Evolutionary conservation across 1,140 invertebrate species (phyloP), one percentile per base, ranked within the genome.

Genomic region (Chymomyza costata): DNA sequence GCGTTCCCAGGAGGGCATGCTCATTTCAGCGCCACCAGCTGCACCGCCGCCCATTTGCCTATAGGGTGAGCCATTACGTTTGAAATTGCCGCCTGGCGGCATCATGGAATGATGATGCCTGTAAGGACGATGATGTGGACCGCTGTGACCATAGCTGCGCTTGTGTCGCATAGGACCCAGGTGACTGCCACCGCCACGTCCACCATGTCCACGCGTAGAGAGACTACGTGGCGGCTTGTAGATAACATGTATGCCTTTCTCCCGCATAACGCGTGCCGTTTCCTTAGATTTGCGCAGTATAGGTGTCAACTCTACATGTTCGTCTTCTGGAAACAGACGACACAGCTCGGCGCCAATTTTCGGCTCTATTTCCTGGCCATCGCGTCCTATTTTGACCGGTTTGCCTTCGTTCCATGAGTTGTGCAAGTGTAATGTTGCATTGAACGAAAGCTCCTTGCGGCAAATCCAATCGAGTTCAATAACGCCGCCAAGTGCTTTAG

Each of bases 361-460:
- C 8, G 96, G 96, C 83, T 98, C 97, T 57, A 99, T 96, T 90
- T 98, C 96, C 89, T 98, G 97, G 11, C 97, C 97, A 90, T 99
- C 97, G 68, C 97, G 90, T 10, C 97, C 97, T 83, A 99, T 99
- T 90, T 99, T 99, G 0, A 99, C 97, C 43, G 97, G 96, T 87
- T 98, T 98, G 21, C 96, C 95, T 86, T 99, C 96, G 89, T 99
- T 99, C 96, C 97, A 99, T 2, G 95, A 93, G 89, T 99, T 99
- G 76, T 97, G 97, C 16, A 99, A 87, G 87, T 98, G 96, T 58
- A 94, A 89, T 1, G 96, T 98, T 57, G 93, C 93, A 51, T 92
- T 93, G 70, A 99, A 99, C 7, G 95, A 91, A 39, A 99, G 87
- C 85, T 99, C 97, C 78, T 96, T 95, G 78, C 95, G 92, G 76